These are phyloP conservation scores for Stenodema calcarata DNA, from an alignment of 2,888 invertebrate genomes.

Conservation along the genomic window DNA sequence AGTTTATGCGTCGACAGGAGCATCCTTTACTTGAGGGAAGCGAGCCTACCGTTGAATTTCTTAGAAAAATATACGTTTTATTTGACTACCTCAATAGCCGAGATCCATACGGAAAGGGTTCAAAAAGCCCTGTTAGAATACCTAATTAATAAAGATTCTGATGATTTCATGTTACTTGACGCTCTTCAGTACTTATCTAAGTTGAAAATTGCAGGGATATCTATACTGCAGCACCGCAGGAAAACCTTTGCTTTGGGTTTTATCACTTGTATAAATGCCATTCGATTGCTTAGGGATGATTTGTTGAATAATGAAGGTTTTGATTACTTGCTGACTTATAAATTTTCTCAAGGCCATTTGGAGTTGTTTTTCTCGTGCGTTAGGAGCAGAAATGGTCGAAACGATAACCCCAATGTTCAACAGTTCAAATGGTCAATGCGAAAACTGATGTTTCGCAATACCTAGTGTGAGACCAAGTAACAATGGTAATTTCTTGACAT, in stretches of 20 bases:
- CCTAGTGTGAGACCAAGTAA: background rate
- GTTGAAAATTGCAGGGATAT: background rate
- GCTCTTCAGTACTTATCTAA: background rate
- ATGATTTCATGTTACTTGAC: background rate
- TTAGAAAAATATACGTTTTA: background rate
- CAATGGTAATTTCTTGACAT: background rate
- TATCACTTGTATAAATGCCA: background rate
- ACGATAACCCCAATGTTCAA: background rate
- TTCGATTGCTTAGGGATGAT: background rate
- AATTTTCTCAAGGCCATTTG: background rate
- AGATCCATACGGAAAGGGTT: background rate
- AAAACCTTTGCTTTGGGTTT: background rate
- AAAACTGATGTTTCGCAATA: background rate
- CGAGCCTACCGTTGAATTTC: background rate
- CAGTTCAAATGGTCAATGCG: background rate
- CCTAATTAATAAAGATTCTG: background rate
- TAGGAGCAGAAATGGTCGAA: background rate
- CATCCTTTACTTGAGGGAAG: background rate
- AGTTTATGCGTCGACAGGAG: background rate
- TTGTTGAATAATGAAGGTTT: background rate
- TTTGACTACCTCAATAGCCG: background rate
- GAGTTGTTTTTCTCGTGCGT: background rate
- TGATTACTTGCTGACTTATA: background rate
- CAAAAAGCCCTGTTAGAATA: background rate
- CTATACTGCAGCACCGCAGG: background rate